Evolutionary conservation across 92 coral and sea anemone genomes (phyloP), one percentile per base, ranked within the genome.

Genomic region (Bergia sp.): DNA sequence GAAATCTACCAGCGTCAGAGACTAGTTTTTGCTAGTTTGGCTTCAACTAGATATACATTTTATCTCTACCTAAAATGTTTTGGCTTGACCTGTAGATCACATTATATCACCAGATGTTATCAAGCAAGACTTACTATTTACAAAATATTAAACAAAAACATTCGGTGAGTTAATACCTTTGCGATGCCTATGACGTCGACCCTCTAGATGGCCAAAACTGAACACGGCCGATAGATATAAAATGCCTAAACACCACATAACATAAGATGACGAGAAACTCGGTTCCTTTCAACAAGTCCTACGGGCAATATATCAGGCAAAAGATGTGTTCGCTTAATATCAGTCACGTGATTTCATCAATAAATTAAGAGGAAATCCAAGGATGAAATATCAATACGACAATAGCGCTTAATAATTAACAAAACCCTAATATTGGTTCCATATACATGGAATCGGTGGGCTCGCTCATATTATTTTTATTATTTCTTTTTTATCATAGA

Each of bases 271-370:
- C 11, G 67, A 84, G 37, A 44, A 23, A 49, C 77, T 12, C 66
- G 23, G 44, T 18, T 50, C 7, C 55, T 43, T 29, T 47, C 39
- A 21, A 11, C 76, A 11, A 44, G 37, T 47, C 45, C 16, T 84
- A 47, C 23, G 79, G 49, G 75, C 43, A 29, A 44, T 71, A 11
- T 44, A 71, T 42, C 79, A 18, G 78, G 42, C 29, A 44, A 84
- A 42, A 61, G 4, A 84, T 21, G 12, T 84, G 66, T 7, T 44
- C 38, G 23, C 77, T 47, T 39, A 39, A 47, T 73, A 45, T 73
- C 39, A 73, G 67, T 84, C 87, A 84, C 87, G 87, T 84, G 87
- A 16, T 72, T 36, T 72, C 10, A 69, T 84, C 1, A 84, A 72
- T 72, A 44, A 83, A 47, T 84, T 74, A 84, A 37, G 13, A 55